These are phyloP conservation scores for Rhingia campestris DNA, from an alignment of 2,888 invertebrate species.

Conservation along the genomic window DNA sequence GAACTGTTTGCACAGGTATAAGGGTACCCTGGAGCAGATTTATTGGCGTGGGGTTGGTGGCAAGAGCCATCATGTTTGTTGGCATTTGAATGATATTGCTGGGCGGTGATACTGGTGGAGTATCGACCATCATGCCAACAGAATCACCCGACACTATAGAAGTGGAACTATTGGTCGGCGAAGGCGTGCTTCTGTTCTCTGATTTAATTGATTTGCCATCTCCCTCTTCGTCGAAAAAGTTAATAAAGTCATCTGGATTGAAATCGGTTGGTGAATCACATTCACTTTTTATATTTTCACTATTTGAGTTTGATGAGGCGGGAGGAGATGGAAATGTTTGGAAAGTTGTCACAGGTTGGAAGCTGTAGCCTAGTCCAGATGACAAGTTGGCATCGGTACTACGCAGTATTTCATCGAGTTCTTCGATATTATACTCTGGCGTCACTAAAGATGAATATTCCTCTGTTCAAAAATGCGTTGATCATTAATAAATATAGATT, in stretches of 20 bases:
- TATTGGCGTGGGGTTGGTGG: conserved; percentile 56
- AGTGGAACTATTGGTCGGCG: conserved; percentile 79
- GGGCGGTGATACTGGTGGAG: conserved; percentile 80
- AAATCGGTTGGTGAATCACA: conserved; percentile 73
- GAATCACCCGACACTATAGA: conserved; percentile 72
- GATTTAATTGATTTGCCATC: conserved; percentile 72
- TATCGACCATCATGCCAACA: conserved; percentile 74
- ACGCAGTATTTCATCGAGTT: conserved; percentile 79
- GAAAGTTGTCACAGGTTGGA: conserved; percentile 73
- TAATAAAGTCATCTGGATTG: conserved; percentile 80
- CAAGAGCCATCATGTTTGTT: conserved; percentile 34
- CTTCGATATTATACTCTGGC: conserved; percentile 77
- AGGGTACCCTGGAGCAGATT: conserved; percentile 77
- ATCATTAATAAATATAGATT: neutral
- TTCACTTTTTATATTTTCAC: conserved; percentile 61
- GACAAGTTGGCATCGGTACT: conserved; percentile 77
- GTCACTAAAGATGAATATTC: conserved; percentile 74
- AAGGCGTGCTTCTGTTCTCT: conserved; percentile 79
- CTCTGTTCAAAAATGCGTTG: conserved; percentile 4
- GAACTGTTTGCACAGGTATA: conserved; percentile 78
- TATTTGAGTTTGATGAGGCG: conserved; percentile 58
- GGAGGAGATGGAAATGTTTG: conserved; percentile 75
- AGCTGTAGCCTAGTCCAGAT: conserved; percentile 40
- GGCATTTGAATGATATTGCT: conserved; percentile 66
- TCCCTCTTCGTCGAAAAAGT: conserved; percentile 77